Conservation (phyloP, 1,140 invertebrate genomes). For the Zaprionus tsacasi region DNA sequence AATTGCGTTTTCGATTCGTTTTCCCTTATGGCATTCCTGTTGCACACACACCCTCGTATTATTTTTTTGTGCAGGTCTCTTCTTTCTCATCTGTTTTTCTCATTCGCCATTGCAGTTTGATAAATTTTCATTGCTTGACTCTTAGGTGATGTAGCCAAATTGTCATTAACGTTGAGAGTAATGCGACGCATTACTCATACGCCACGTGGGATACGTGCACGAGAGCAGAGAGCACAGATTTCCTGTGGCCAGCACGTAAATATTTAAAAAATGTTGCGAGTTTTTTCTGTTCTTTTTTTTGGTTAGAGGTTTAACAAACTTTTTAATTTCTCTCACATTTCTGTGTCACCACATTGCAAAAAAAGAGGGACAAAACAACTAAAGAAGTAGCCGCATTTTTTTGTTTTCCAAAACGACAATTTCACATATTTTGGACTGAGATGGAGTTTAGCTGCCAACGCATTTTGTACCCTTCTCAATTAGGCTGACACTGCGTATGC, state of each 20-base stretch:
- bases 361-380: conserved; percentile 28
- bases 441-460: conserved; percentile 58
- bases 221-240: conserved; percentile 7
- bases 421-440: conserved; percentile 75
- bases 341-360: conserved; percentile 40
- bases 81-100: not conserved
- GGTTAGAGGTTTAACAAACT: conserved; percentile 33
- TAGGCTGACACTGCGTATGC: conserved; percentile 77
- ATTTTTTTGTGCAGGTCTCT: not conserved
- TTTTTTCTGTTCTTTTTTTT: not conserved
- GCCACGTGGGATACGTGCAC: not conserved
- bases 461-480: conserved; percentile 78
- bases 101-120: conserved; percentile 53
- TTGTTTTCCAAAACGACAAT: conserved; percentile 58
- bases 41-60: conserved; percentile 14
- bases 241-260: conserved; percentile 1
- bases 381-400: conserved; percentile 30
- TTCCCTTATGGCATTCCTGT: conserved; percentile 32
- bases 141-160: conserved; percentile 29
- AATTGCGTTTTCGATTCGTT: conserved; percentile 51
- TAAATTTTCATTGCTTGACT: conserved; percentile 53
- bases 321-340: conserved; percentile 57
- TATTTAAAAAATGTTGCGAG: conserved; percentile 32
- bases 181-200: conserved; percentile 18
- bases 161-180: conserved; percentile 45